Percentiles rank a stretch among this genome's conserved stretches.
phyloP scores from a whole-genome alignment of 53 echinoderm and acorn worm genomes.

The Hippasteria phrygiana region DNA sequence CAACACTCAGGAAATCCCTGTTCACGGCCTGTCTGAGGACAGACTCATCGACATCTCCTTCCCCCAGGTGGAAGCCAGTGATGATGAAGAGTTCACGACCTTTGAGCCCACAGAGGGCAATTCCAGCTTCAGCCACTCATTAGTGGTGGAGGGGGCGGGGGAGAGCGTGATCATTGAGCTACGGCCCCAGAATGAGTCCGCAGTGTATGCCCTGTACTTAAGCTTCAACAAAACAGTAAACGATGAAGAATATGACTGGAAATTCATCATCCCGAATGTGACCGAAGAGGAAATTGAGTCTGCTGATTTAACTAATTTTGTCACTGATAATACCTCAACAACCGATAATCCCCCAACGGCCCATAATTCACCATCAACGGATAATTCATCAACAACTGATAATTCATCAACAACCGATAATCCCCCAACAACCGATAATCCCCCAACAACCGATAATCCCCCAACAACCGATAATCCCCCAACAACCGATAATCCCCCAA shows the following conservation, averaged over 20 bases:
- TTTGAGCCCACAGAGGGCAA: slow-evolving; percentile 5
- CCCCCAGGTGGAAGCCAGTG: neutral
- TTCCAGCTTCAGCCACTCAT: neutral
- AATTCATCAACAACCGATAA: neutral
- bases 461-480: neutral
- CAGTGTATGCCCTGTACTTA: slow-evolving; percentile 18
- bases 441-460: neutral
- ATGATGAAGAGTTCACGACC: neutral
- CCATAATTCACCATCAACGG: neutral
- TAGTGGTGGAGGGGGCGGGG: neutral
- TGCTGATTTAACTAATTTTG: neutral
- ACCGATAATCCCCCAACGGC: neutral
- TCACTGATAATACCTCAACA: neutral
- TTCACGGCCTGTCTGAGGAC: slow-evolving; percentile 6
- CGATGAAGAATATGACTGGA: slow-evolving; percentile 4
- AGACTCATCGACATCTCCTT: slow-evolving; percentile 32
- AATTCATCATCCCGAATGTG: slow-evolving; percentile 5
- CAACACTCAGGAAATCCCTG: neutral
- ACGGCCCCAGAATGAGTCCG: slow-evolving; percentile 2
- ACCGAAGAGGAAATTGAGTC: slow-evolving; percentile 6
- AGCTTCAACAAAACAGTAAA: neutral
- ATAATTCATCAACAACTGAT: neutral
- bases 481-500: neutral
- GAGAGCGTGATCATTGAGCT: slow-evolving; percentile 39
- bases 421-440: neutral